Base-by-base conservation (phyloP, 2,888 invertebrate genomes). In the Lomographa bimaculata region DNA sequence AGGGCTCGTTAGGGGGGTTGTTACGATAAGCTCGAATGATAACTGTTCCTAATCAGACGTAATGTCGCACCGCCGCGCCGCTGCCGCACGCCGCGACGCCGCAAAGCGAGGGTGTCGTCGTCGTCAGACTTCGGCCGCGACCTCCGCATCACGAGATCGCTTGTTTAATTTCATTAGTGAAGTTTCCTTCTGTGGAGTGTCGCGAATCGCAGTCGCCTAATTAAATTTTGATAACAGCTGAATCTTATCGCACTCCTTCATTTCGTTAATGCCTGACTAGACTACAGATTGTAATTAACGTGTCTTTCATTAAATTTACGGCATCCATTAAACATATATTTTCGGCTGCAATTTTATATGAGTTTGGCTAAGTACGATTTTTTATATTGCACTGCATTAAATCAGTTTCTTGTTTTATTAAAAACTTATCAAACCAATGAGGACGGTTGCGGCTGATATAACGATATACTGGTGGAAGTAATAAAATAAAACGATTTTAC, bases 401-500 rank as follows among this genome's bases (percentile, higher is more conserved):
- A 46, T 46, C 37, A 38, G 45, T 47, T 65, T 63, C 54, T 61
- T n/a, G 68, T 74, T 76, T 73, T 69, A 70, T 70, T 71, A 72
- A 71, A 60, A 77, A 72, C 57, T 74, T 71, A 67, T 52, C 54
- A 50, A 73, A 71, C 64, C 61, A 65, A 64, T 64, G 63, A 72
- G 68, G 71, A 75, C 70, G 69, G 70, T 67, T 66, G 71, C 67
- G 71, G 65, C 66, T 72, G 75, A 79, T 83, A 79, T 81, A 81
- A 77, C 79, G 79, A 82, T 86, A 84, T 85, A 86, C 79, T 76
- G 78, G 72, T 72, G 85, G 85, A 85, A 84, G 84, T 84, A 85
- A 87, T 87, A 89, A 86, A 89, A 89, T 87, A 85, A 89, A 89
- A 87, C 86, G 85, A 86, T 87, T 89, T 87, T 85, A 87, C 87